These are phyloP conservation scores for Knipowitschia caucasica DNA, from an alignment of 2,797 vertebrate species.

Conservation along the genomic window DNA sequence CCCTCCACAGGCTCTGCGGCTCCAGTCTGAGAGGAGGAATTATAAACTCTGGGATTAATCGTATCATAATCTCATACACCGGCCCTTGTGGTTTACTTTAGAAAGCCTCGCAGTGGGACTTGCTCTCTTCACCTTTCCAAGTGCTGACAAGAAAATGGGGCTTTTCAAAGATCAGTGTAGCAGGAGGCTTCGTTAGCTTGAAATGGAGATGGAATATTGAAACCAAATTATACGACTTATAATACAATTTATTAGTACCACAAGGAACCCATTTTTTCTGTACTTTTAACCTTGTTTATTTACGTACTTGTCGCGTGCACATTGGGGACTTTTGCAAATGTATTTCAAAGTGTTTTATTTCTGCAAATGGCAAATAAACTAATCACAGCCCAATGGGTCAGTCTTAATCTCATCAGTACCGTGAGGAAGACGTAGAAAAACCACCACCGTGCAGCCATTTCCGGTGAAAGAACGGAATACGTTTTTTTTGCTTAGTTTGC, in stretches of 20 bases:
- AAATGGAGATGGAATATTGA: conserved; percentile 12
- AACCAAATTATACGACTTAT: background rate
- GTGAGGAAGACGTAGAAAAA: no score
- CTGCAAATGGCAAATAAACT: no score
- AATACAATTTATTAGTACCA: no score
- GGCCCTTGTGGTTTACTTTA: conserved; percentile 45
- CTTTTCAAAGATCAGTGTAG: conserved; percentile 32
- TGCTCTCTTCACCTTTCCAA: conserved; percentile 31
- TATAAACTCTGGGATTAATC: conserved; percentile 63
- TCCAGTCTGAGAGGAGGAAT: conserved; percentile 48
- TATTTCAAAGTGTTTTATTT: no score
- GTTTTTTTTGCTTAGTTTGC: no score
- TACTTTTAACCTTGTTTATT: no score
- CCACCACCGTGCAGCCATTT: no score
- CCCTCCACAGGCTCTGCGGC: conserved; percentile 29
- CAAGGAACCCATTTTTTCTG: background rate
- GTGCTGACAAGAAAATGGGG: conserved; percentile 38
- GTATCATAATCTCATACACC: conserved; percentile 48
- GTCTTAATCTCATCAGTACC: no score
- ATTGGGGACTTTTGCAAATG: no score
- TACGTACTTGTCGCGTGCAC: no score
- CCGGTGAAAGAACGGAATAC: no score
- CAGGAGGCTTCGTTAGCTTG: conserved; percentile 42
- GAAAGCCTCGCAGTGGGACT: conserved; percentile 16
- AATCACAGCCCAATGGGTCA: no score